phyloP scores from a whole-genome alignment of 2,113 vertebrate species.

The Spermophilus dauricus region DNA sequence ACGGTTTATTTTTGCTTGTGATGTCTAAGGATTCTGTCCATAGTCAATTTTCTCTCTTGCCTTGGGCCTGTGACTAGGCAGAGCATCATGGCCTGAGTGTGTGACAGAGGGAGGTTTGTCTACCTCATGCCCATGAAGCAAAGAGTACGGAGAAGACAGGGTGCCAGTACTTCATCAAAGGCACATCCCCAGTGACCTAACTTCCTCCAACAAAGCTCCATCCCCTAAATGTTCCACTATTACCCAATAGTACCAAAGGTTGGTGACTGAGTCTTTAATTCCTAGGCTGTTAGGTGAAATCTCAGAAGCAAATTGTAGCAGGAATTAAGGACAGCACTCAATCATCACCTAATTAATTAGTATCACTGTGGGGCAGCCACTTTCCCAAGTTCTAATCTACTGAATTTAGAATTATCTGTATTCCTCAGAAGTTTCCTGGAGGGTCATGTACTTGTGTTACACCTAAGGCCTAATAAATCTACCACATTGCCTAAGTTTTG shows the following conservation, averaged over 20 bases:
- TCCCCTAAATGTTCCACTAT: neutral
- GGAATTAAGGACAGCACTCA: neutral
- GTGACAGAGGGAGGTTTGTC: neutral
- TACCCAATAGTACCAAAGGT: neutral
- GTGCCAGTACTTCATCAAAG: neutral
- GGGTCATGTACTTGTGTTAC: too few species aligned
- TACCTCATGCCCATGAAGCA: neutral
- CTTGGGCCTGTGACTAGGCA: neutral
- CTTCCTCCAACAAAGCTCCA: too few species aligned
- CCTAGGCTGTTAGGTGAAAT: accelerated
- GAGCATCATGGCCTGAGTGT: neutral
- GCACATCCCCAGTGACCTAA: neutral
- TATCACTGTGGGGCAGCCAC: neutral
- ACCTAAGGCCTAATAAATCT: neutral
- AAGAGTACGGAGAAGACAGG: too few species aligned
- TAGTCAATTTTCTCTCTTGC: neutral
- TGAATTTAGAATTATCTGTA: neutral
- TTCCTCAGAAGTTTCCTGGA: neutral
- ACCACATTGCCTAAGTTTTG: neutral
- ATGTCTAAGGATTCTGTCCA: neutral
- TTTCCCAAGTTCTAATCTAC: neutral
- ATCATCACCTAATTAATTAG: neutral
- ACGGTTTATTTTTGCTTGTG: neutral
- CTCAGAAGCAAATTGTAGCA: neutral
- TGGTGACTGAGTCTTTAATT: neutral